These are phyloP conservation scores for Eupithecia subumbrata DNA, from an alignment of 2,888 invertebrate genomes.

Conservation along the genomic window DNA sequence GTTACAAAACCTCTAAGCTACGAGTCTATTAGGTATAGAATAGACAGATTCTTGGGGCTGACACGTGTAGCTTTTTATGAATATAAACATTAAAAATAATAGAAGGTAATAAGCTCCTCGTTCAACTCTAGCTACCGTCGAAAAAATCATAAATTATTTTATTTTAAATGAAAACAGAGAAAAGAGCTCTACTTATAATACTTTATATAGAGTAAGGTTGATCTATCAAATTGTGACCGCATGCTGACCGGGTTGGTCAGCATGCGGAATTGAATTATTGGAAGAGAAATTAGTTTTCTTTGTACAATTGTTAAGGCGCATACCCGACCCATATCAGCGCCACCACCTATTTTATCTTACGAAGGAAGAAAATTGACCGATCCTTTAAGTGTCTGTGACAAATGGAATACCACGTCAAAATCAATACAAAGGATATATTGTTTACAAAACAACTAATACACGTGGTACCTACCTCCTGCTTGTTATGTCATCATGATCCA, in stretches of 20 bases:
- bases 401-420: not conserved
- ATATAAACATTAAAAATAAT: not conserved
- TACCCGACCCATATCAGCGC: too few species aligned
- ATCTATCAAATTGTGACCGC: not conserved
- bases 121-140: not conserved
- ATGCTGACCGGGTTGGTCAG: too few species aligned
- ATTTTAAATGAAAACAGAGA: too few species aligned
- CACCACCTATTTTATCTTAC: too few species aligned
- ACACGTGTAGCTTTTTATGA: not conserved
- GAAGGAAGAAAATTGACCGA: not conserved
- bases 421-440: not conserved
- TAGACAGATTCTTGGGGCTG: not conserved
- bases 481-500: constrained; percentile 2
- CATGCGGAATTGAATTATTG: too few species aligned
- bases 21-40: not conserved
- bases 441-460: not conserved
- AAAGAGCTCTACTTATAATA: not conserved
- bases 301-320: not conserved
- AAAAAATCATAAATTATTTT: not conserved
- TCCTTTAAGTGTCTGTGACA: not conserved
- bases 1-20: not conserved
- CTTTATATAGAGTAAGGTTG: not conserved
- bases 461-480: not conserved
- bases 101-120: not conserved
- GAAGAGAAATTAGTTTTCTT: not conserved